Conservation (phyloP, 2,797 vertebrate species). For the Ambastaia sidthimunki region DNA sequence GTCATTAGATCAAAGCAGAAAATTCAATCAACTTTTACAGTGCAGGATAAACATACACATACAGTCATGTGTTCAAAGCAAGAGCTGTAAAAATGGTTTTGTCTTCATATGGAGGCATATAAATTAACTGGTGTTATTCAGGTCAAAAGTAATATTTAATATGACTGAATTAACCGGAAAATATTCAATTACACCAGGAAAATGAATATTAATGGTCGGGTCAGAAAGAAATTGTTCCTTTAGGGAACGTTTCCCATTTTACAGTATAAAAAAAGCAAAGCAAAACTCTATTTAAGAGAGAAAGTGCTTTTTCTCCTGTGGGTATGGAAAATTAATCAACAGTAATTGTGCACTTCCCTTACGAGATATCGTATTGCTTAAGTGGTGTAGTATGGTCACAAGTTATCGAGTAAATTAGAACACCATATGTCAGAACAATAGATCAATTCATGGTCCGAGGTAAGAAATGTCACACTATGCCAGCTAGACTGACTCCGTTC, state of each 20-base stretch:
- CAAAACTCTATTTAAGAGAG: conserved; percentile 1
- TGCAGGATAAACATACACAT: neutral
- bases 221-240: neutral
- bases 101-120: neutral
- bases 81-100: no score
- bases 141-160: neutral
- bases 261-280: neutral
- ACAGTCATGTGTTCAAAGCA: no score
- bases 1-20: neutral
- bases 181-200: neutral
- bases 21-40: neutral
- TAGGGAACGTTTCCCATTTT: neutral
- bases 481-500: conserved; percentile 33
- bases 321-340: conserved; percentile 42
- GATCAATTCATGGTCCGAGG: conserved; percentile 42
- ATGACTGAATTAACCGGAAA: neutral
- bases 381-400: neutral
- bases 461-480: conserved; percentile 32
- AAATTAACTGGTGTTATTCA: neutral
- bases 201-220: neutral
- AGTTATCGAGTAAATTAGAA: conserved; percentile 40
- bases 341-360: conserved; percentile 37
- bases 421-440: conserved; percentile 46
- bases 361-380: conserved; percentile 30
- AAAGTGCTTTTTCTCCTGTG: conserved; percentile 18